phyloP scores from a whole-genome alignment of 2,797 vertebrate genomes.

The Halcyon chelicuti region DNA sequence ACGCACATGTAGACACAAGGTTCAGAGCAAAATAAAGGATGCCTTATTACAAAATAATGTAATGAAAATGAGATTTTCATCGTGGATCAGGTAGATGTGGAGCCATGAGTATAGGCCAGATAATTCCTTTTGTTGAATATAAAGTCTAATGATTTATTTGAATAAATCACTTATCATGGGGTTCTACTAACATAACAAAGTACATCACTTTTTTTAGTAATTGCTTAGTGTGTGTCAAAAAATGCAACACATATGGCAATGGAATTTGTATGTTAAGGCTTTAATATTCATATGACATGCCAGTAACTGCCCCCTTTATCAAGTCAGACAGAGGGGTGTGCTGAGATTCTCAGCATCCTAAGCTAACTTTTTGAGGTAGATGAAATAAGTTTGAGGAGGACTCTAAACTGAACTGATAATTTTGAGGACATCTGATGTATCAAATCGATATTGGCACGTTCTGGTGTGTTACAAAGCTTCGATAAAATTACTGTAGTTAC shows the following conservation, averaged over 20 bases:
- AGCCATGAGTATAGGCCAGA: neutral
- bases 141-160: neutral
- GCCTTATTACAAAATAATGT: neutral
- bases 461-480: neutral
- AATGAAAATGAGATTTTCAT: neutral
- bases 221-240: neutral
- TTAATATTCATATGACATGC: neutral
- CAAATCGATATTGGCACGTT: neutral
- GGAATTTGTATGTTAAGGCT: neutral
- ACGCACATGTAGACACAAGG: neutral
- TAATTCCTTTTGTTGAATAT: neutral
- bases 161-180: neutral
- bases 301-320: neutral
- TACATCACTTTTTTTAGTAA: neutral
- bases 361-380: neutral
- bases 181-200: neutral
- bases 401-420: neutral
- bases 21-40: neutral
- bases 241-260: neutral
- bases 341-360: neutral
- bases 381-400: neutral
- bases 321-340: neutral
- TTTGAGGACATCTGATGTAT: neutral
- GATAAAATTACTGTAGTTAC: neutral
- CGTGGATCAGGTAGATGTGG: neutral